phyloP scores from a whole-genome alignment of 2,113 vertebrate species.

The Cepphus grylle region DNA sequence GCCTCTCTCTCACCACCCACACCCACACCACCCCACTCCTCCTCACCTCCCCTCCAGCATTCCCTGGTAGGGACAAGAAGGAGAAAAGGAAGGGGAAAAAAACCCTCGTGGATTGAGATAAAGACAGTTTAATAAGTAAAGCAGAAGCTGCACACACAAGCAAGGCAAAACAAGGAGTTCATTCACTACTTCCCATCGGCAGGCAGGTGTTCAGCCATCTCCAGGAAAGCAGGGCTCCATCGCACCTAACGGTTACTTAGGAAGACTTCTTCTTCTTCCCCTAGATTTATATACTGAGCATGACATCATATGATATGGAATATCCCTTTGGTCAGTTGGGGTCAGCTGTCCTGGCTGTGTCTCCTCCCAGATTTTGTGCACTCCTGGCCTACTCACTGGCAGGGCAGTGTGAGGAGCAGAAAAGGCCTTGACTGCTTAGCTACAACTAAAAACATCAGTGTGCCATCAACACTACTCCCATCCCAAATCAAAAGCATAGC shows the following conservation, averaged over 20 bases:
- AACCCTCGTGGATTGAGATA: not conserved
- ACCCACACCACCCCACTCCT: not conserved
- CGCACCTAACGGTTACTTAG: not conserved
- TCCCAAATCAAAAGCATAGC: not conserved
- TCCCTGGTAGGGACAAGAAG: not conserved
- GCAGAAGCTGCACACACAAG: not conserved
- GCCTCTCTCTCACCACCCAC: not conserved
- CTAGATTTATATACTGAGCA: not conserved
- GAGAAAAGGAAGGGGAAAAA: not conserved
- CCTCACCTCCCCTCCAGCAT: no score
- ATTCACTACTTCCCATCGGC: not conserved
- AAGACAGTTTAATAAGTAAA: not conserved
- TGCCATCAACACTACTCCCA: not conserved
- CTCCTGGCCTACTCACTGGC: not conserved
- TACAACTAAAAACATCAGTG: not conserved
- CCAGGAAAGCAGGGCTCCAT: not conserved
- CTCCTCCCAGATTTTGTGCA: not conserved
- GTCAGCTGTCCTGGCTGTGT: not conserved
- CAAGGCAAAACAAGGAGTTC: not conserved
- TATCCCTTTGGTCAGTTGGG: not conserved
- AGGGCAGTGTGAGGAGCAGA: not conserved
- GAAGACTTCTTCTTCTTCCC: not conserved
- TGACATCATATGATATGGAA: not conserved
- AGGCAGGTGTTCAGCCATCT: not conserved
- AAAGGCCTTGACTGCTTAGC: not conserved